Conservation (phyloP, 92 coral and sea anemone genomes). For the Epizoanthus ramosus region DNA sequence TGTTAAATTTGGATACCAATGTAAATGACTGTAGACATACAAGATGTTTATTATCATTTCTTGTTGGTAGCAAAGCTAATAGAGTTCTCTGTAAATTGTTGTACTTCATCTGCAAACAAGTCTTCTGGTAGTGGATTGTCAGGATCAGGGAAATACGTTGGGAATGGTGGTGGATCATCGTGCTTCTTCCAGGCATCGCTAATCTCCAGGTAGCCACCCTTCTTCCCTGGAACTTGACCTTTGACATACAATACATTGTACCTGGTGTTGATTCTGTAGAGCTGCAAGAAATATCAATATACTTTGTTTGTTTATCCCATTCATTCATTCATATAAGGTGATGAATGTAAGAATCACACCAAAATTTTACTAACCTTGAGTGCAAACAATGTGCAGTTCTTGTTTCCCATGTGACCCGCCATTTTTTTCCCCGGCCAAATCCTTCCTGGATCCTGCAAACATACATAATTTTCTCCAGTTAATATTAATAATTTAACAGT, state of each 20-base stretch:
- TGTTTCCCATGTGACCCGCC: conserved; percentile 99
- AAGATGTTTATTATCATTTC: conserved; percentile 16
- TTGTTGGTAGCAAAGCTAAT: conserved; percentile 69
- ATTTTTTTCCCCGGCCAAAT: conserved; percentile 99
- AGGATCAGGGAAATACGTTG: conserved; percentile 85
- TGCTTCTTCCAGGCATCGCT: conserved; percentile 84
- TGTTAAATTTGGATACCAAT: neutral
- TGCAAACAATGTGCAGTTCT: conserved; percentile 87
- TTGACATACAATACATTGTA: conserved; percentile 88
- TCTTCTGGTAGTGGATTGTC: conserved; percentile 83
- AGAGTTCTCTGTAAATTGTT: conserved; percentile 80
- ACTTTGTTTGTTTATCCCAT: no score
- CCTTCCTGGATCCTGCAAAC: conserved; percentile 90
- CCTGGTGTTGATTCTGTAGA: conserved; percentile 90
- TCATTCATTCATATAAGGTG: neutral
- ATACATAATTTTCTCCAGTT: neutral
- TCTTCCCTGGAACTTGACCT: conserved; percentile 92
- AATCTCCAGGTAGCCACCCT: conserved; percentile 81
- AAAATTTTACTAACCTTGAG: conserved; percentile 60
- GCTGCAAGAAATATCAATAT: conserved; percentile 47
- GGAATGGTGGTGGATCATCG: conserved; percentile 89
- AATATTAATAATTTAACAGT: neutral
- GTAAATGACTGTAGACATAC: no score
- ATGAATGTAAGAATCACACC: neutral
- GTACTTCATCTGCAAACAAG: conserved; percentile 83